Conservation (phyloP, 2,113 vertebrate species). For the Amazona vittata region DNA sequence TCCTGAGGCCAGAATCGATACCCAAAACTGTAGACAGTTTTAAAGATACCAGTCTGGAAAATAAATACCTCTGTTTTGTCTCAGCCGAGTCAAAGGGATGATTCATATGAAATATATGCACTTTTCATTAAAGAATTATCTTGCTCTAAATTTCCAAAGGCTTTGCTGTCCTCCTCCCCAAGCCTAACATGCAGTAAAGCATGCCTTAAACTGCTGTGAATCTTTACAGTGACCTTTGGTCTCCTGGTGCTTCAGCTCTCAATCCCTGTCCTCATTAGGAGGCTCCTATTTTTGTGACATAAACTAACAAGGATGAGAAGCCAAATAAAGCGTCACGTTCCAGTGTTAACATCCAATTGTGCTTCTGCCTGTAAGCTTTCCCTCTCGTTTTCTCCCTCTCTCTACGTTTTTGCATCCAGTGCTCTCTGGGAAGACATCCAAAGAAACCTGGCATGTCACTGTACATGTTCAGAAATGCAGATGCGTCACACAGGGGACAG, state of each 20-base stretch:
- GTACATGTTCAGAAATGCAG: neutral
- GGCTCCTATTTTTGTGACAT: neutral
- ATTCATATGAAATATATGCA: neutral
- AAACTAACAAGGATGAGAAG: neutral
- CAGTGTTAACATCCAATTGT: neutral
- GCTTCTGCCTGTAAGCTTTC: neutral
- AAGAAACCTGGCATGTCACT: neutral
- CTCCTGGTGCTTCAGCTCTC: neutral
- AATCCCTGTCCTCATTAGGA: neutral
- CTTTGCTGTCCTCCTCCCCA: neutral
- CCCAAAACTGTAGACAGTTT: neutral
- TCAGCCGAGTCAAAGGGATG: neutral
- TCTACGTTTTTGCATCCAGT: neutral
- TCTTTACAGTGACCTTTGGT: neutral
- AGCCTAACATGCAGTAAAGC: neutral
- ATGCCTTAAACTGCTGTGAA: neutral
- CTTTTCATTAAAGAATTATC: neutral
- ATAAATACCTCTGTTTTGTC: neutral
- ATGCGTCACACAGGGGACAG: neutral
- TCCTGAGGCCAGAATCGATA: neutral
- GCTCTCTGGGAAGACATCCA: neutral
- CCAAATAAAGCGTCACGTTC: fast-evolving
- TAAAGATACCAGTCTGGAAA: conserved; percentile 2
- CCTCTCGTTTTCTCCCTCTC: neutral
- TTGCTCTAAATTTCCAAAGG: neutral